Evolutionary conservation across 2,113 vertebrate species (phyloP).

Genomic region (Pomatorhinus ruficollis): DNA sequence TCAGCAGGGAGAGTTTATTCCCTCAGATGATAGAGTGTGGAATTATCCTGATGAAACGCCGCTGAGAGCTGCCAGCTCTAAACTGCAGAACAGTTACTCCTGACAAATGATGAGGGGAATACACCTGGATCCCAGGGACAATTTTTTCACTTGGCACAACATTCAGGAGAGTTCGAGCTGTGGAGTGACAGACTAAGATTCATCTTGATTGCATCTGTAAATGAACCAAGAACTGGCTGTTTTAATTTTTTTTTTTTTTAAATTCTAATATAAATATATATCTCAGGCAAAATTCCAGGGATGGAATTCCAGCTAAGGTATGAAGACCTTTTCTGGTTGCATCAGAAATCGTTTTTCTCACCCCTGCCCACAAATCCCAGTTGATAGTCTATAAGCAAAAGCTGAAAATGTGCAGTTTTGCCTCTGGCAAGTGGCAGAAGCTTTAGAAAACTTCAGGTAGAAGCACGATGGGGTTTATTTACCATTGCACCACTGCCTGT

Average conservation of each 20-base stretch:
- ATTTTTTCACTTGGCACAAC: background rate
- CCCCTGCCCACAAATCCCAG: background rate
- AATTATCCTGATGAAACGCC: conserved; percentile 40
- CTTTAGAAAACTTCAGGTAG: background rate
- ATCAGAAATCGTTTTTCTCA: background rate
- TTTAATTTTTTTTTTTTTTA: background rate
- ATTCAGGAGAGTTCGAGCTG: background rate
- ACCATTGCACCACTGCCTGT: background rate
- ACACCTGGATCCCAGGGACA: background rate
- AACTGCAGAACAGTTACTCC: background rate
- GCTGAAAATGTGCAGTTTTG: background rate
- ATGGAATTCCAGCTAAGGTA: background rate
- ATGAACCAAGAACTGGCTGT: background rate
- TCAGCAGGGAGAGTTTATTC: conserved; percentile 30
- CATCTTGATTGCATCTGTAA: background rate
- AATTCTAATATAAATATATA: background rate
- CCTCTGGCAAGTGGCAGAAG: background rate
- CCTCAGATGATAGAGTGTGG: background rate
- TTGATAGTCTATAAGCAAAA: background rate
- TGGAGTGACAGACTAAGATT: background rate
- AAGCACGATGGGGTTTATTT: background rate
- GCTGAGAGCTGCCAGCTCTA: background rate
- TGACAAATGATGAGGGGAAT: conserved; percentile 27
- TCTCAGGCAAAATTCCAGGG: background rate
- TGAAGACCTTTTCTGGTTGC: background rate